A percentile compares a stretch with the other conserved stretches of the same genome.
These are phyloP conservation scores for Spodoptera litura DNA, from an alignment of 1,140 invertebrate genomes.

Conservation along the genomic window DNA sequence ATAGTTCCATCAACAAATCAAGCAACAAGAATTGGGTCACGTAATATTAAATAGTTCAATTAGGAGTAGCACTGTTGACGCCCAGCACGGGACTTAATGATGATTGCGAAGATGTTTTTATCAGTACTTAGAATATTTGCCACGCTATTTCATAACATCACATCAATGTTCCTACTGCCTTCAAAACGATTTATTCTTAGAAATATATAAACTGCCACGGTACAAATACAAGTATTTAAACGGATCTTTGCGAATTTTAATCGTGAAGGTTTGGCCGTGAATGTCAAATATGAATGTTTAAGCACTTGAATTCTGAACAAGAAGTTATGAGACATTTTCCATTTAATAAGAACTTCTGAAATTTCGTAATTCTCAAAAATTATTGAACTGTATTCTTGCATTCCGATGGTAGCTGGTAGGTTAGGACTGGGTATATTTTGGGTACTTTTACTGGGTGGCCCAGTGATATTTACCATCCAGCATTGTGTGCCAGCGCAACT, in stretches of 20 bases:
- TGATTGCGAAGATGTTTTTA: constrained; percentile 16
- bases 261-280: no score
- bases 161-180: no score
- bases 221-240: no score
- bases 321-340: not conserved
- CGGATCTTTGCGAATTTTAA: no score
- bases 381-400: not conserved
- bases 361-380: not conserved
- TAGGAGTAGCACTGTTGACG: not conserved
- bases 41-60: constrained; percentile 42
- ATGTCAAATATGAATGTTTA: no score
- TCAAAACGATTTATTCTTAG: no score
- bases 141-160: no score
- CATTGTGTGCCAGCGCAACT: constrained; percentile 24
- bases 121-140: not conserved
- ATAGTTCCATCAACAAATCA: constrained; percentile 21
- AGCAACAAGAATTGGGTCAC: constrained; percentile 12
- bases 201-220: no score
- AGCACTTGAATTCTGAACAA: no score
- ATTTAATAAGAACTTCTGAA: constrained; percentile 3
- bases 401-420: not conserved
- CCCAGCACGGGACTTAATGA: not conserved
- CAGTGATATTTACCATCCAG: constrained; percentile 29
- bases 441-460: constrained; percentile 8
- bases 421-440: not conserved